Evolutionary conservation across 1,140 invertebrate species (phyloP), one percentile per base, ranked within the genome.

Genomic region (Glomeris maerens): DNA sequence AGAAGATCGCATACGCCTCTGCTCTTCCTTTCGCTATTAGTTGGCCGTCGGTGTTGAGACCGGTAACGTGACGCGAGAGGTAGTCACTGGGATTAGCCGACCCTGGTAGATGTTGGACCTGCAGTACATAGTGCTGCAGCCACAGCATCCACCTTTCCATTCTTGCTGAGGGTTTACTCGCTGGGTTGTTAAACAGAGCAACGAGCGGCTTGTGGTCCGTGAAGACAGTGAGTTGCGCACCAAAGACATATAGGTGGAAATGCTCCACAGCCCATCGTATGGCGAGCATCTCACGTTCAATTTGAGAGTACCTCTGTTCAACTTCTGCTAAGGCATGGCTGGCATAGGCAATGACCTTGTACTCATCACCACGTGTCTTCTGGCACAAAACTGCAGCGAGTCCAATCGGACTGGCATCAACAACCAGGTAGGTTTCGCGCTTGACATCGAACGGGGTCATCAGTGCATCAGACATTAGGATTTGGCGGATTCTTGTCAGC

Each of bases 381-480:
- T 60, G 44, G 2, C 60, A 31, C 22, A 70, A 48, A 3, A 68
- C 64, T 7, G 57, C 62, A 14, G 61, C 66, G 44, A 72, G 49
- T 5, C 58, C 66, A 10, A 65, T 61, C n/a, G 66, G 68, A 50
- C 65, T 68, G 0, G 68, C 69, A 59, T 72, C 68, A 4, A 67
- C 64, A 22, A 66, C 55, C 14, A 68, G 55, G 31, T 57, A 49
- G 4, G 65, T 69, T 44, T 58, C 27, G 13, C 31, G 48, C 22
- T 50, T 49, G 22, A 14, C 2, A 38, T 62, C 51, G 38, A 50
- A 61, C 42, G 55, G 57, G 20, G 45, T 49, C 13, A 60, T 45
- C 14, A 44, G 50, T 4, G 28, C 44, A 3, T 45, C 39, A 25
- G 27, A 45, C 25, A 49, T 20, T 3, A 59, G 29, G 5, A 20